These are phyloP conservation scores for Stomorhina lunata DNA, from an alignment of 2,888 invertebrate genomes.

Conservation along the genomic window DNA sequence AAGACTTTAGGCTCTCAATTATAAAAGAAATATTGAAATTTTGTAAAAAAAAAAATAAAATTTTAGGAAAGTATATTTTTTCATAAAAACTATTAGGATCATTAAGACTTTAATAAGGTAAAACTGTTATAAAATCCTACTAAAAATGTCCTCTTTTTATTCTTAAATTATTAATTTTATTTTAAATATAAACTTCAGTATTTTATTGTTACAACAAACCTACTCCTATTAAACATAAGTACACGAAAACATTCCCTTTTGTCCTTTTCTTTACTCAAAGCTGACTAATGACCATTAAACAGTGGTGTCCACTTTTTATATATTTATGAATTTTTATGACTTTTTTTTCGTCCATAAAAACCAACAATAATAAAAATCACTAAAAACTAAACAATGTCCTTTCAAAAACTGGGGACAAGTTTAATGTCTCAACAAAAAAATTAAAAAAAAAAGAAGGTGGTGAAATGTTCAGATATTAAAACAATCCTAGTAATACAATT, in stretches of 20 bases:
- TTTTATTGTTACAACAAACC: constrained; percentile 14
- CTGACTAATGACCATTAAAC: constrained; percentile 65
- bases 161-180: background rate
- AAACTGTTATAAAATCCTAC: no score
- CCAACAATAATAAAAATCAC: constrained; percentile 35
- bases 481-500: constrained; percentile 58
- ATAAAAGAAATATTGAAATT: no score
- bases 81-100: no score
- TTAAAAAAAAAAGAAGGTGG: background rate
- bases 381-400: constrained; percentile 44
- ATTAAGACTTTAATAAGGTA: no score
- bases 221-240: background rate
- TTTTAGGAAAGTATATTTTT: no score
- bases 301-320: constrained; percentile 40
- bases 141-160: no score
- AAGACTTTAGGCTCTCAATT: no score
- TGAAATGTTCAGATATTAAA: background rate
- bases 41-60: no score
- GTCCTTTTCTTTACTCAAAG: constrained; percentile 29
- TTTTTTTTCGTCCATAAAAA: constrained; percentile 20
- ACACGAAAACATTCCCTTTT: background rate
- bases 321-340: constrained; percentile 59
- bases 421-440: background rate
- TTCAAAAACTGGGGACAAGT: no score
- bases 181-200: background rate